Evolutionary conservation across 2,113 vertebrate genomes (phyloP), one percentile per base, ranked within the genome.

Genomic region (Percopsis transmontana): DNA sequence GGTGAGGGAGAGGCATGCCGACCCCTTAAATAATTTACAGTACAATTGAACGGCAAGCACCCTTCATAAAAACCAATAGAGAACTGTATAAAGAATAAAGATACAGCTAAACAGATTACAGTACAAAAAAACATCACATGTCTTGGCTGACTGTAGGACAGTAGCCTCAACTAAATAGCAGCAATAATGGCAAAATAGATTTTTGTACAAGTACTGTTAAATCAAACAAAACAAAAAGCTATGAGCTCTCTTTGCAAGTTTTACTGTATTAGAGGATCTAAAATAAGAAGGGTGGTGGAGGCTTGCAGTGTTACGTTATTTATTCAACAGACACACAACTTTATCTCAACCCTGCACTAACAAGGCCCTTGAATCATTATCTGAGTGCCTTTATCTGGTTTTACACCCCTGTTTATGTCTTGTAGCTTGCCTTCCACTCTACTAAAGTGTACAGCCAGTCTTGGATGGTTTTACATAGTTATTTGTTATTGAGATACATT

Each of bases 11-110:
- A 60, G 8, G 61, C 68, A 61, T 48, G 33, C 41, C 39, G 72
- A 70, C 57, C 66, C 8, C 64, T 79, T 79, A 77, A 89, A 87
- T 88, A 77, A 91, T 89, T 88, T 84, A 87, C 68, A 66, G 72
- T 63, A 78, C 62, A 83, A 86, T 80, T 66, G 77, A 70, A 71
- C 63, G 44, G 64, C 72, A 48, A 20, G 20, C 69, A 48, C 74
- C 79, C 70, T 80, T 87, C 79, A 90, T 79, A 82, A 83, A 81
- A 71, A 12, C 68, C 74, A 74, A 79, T 60, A 70, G 54, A 76
- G 65, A 62, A 65, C 70, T 58, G 72, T 67, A 72, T 68, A 70
- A 77, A 72, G 77, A 76, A 78, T 79, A n/a, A 33, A 33, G 76
- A 64, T 73, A 68, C 58, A 58, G 76, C 68, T 85, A 82, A 80